These are phyloP conservation scores for Pachycephus smyrnensis DNA, from an alignment of 2,888 invertebrate genomes.

Conservation along the genomic window DNA sequence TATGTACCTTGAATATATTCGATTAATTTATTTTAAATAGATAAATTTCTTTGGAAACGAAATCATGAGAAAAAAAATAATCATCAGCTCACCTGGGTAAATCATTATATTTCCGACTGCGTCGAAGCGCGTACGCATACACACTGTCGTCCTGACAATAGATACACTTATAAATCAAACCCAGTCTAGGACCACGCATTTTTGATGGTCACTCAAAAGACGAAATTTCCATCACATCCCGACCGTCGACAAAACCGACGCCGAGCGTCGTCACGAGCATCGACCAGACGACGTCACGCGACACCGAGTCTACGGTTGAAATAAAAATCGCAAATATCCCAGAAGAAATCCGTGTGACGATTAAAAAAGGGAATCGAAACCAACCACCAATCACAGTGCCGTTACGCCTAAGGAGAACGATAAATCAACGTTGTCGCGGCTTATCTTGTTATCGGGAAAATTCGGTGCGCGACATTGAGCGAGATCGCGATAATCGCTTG, in stretches of 20 bases:
- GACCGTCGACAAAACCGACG: background rate
- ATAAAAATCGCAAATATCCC: background rate
- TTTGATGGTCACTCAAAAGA: background rate
- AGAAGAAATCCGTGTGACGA: background rate
- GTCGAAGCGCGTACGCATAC: background rate
- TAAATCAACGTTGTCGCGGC: background rate
- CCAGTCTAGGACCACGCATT: background rate
- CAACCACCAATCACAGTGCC: background rate
- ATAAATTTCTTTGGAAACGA: background rate
- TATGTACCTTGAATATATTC: background rate
- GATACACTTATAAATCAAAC: background rate
- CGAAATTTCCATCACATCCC: background rate
- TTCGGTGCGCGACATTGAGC: background rate
- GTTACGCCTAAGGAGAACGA: background rate
- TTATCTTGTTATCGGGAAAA: background rate
- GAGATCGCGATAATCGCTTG: background rate
- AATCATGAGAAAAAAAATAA: too few relatives aligned
- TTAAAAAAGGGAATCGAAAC: background rate
- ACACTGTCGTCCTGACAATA: slow-evolving; percentile 1
- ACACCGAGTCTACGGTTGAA: background rate
- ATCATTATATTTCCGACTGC: background rate
- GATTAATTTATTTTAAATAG: background rate
- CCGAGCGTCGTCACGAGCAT: background rate
- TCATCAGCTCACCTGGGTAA: background rate
- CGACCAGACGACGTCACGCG: background rate